These are phyloP conservation scores for Arge pagana DNA, from an alignment of 2,888 invertebrate genomes.

Conservation along the genomic window DNA sequence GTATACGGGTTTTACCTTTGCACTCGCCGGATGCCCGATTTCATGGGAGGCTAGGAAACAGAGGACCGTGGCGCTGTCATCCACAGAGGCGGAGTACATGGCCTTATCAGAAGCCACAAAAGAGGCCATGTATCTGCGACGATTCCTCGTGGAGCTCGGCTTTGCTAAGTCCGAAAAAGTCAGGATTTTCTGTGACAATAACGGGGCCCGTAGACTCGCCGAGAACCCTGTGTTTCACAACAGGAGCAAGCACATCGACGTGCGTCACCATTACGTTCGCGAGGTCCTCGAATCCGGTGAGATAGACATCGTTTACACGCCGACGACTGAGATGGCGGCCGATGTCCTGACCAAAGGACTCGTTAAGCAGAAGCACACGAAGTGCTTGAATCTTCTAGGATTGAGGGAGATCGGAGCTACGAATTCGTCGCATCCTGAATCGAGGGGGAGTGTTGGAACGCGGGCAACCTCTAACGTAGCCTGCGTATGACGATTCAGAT, in stretches of 20 bases:
- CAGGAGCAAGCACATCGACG: conserved; percentile 25
- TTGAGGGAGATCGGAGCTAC: too few species aligned
- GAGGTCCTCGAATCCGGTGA: conserved; percentile 8
- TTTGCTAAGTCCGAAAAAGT: conserved; percentile 14
- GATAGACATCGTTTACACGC: not conserved
- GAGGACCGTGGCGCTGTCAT: conserved; percentile 29
- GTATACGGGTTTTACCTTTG: conserved; percentile 6
- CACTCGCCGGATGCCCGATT: conserved; percentile 24
- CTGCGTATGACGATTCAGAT: too few species aligned
- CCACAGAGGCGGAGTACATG: conserved; percentile 34
- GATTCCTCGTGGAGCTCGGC: conserved; percentile 27
- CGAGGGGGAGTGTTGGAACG: too few species aligned
- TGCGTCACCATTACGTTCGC: conserved; percentile 24
- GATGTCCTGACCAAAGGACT: conserved; percentile 26
- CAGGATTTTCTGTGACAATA: conserved; percentile 26
- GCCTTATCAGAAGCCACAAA: conserved; percentile 26
- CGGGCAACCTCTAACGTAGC: too few species aligned
- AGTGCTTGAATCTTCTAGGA: conserved; percentile 1
- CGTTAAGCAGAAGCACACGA: conserved; percentile 1
- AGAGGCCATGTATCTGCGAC: conserved; percentile 20
- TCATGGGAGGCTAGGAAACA: conserved; percentile 33
- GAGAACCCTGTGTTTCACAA: conserved; percentile 20
- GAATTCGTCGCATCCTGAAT: too few species aligned
- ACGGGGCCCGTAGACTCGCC: conserved; percentile 22
- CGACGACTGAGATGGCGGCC: conserved; percentile 23